Conservation (phyloP, 2,113 vertebrate species). For the Salvator merianae region DNA sequence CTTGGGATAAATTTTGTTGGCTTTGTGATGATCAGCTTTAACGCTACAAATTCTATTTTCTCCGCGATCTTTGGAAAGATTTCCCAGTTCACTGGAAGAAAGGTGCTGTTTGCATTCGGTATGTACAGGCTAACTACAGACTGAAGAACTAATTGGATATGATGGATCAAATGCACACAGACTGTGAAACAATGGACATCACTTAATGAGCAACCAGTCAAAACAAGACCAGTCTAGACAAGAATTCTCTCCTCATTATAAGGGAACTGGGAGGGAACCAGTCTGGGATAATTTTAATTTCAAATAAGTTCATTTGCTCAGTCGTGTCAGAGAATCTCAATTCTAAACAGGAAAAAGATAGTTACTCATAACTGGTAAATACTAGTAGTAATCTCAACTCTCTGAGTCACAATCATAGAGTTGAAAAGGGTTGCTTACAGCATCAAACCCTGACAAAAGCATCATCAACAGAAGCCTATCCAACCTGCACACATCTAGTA, state of each 20-base stretch:
- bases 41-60: conserved; percentile 82
- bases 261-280: not conserved
- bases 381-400: not conserved
- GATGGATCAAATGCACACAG: not conserved
- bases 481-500: no score
- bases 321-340: not conserved
- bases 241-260: not conserved
- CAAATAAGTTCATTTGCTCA: not conserved
- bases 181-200: not conserved
- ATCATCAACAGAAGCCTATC: no score
- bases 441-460: no score
- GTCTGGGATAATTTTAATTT: not conserved
- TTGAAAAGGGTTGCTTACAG: no score
- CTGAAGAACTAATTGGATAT: not conserved
- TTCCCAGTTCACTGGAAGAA: conserved; percentile 81
- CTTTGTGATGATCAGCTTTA: conserved; percentile 92
- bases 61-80: conserved; percentile 85
- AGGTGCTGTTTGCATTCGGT: conserved; percentile 84
- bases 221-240: not conserved
- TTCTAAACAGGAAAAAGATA: not conserved
- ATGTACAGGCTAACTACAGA: conserved; percentile 51
- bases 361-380: not conserved
- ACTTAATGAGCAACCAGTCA: not conserved
- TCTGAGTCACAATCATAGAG: not conserved
- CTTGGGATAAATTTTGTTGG: conserved; percentile 90